Base-by-base conservation (phyloP, 2,113 vertebrate species). In the Pitta sordida region DNA sequence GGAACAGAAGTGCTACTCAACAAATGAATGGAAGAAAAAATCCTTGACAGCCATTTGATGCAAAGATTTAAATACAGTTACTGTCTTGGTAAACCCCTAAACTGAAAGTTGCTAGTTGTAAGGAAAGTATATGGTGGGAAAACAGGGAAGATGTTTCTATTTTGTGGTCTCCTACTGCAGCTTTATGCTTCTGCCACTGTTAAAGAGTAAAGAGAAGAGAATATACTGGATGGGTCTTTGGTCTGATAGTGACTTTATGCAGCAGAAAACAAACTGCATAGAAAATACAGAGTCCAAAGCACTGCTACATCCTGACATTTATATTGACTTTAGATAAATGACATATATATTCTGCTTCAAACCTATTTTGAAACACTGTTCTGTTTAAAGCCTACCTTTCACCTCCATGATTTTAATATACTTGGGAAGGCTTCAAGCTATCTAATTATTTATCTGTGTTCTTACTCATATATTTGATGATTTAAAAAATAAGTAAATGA, bases 401-500 rank as follows among this genome's bases (percentile, higher is more conserved):
- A 17, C 70, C 26, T 83, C 62, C 18, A 17, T 85, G 29, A 80
- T 83, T 79, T 87, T 87, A 93, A 51, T 88, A 51, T 88, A 80
- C 68, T 62, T 94, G 59, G 46, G 86, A 93, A 22, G 12, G 49
- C 78, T 90, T 90, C 34, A 63, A 51, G n/a, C 7, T 93, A 85
- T 91, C 82, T 93, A 83, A 79, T 65, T 53, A 79, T 79, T 64
- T 85, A 69, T 76, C 75, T 91, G 30, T 77, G 34, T 88, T 90
- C 78, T 91, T 58, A 78, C 70, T 91, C 46, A 34, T 62, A 21
- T 37, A 76, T 87, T 93, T 92, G 70, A 76, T 93, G 49, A 83
- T 93, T 80, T 71, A 16, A 62, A 94, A 91, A 87, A 64, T 32
- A 65, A 69, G 74, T 83, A 94, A 87, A 92, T 62, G 15, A 94